Percentiles rank a stretch among this genome's conserved stretches.
These are phyloP conservation scores for Chunga burmeisteri DNA, from an alignment of 2,113 vertebrate species.

Conservation along the genomic window DNA sequence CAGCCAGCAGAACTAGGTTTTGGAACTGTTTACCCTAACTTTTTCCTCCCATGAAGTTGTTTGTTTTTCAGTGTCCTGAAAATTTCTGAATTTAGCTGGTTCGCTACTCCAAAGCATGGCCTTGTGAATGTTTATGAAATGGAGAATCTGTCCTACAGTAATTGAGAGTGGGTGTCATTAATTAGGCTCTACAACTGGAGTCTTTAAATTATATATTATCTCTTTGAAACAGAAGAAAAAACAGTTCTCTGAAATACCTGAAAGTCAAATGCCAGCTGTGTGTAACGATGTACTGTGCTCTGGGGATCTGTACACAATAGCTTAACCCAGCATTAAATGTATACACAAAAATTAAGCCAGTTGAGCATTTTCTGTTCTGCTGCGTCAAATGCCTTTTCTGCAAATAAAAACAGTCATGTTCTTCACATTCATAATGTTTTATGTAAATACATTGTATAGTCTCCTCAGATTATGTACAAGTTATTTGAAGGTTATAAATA, in stretches of 20 bases:
- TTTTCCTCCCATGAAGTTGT: not conserved
- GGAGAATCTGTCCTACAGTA: not conserved
- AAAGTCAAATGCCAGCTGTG: conserved; percentile 2
- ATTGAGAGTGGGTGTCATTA: not conserved
- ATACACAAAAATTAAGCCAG: not conserved
- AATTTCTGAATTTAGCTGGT: not conserved
- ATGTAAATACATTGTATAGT: conserved; percentile 41
- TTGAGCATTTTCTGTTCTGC: conserved; percentile 48
- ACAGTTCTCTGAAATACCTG: not conserved
- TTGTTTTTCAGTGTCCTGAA: not conserved
- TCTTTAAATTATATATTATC: not conserved
- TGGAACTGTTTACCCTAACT: not conserved
- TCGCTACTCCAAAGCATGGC: not conserved
- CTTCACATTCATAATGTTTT: not conserved
- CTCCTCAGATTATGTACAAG: not conserved
- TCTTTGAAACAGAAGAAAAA: not conserved
- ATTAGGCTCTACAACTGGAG: not conserved
- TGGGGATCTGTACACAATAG: not conserved
- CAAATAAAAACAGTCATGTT: not conserved
- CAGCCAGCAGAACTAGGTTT: not conserved
- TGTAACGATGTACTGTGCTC: not conserved
- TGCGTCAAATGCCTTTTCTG: conserved; percentile 33
- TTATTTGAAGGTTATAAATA: not conserved
- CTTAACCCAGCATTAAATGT: not conserved
- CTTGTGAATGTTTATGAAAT: not conserved